Conservation (phyloP, 2,113 vertebrate species). For the Numenius arquata region DNA sequence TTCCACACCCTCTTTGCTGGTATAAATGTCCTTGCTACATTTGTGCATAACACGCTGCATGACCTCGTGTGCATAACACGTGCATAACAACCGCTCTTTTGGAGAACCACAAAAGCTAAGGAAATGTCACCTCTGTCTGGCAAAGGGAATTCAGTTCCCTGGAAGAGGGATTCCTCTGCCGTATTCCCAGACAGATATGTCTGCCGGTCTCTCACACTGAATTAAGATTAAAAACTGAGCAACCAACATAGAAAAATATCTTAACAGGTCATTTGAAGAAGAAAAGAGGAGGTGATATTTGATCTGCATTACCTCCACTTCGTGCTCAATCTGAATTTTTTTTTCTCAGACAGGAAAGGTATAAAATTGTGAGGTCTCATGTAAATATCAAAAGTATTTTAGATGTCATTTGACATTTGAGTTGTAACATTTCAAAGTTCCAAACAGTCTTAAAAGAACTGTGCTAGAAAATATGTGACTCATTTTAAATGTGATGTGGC, state of each 20-base stretch:
- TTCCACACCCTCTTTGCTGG: not conserved
- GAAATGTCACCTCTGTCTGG: not conserved
- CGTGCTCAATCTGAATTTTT: not conserved
- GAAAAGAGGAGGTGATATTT: not conserved
- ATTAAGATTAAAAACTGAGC: not conserved
- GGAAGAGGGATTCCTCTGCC: not conserved
- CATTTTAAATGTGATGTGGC: not conserved
- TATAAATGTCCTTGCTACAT: not conserved
- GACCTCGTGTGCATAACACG: not conserved
- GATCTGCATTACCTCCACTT: not conserved
- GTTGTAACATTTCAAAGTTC: not conserved
- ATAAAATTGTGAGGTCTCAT: not conserved
- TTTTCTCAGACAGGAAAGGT: not conserved
- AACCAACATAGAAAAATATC: not conserved
- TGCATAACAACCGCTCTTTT: not conserved
- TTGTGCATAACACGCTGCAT: not conserved
- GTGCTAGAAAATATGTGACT: not conserved
- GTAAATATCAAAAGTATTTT: not conserved
- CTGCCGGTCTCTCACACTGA: not conserved
- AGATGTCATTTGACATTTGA: not conserved
- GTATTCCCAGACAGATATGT: not conserved
- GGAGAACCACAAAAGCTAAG: not conserved
- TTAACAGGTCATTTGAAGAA: not conserved
- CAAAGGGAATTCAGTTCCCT: not conserved
- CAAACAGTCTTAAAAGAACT: not conserved